Evolutionary conservation across 2,797 vertebrate species (phyloP), one percentile per base, ranked within the genome.

Genomic region (Gymnocypris eckloni): DNA sequence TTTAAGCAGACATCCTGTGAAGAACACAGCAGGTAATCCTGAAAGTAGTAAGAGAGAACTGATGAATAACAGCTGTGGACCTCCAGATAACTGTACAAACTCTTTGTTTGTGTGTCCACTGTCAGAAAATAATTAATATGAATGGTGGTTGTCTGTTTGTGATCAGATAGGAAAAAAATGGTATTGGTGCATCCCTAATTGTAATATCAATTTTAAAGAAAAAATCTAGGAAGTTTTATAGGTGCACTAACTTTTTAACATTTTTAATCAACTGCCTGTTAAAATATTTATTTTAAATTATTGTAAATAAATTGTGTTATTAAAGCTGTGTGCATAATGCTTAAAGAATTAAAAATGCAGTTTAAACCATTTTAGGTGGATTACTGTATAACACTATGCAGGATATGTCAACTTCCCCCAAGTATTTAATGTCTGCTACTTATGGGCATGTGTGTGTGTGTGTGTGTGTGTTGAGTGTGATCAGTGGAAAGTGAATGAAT

Each of bases 401-500:
- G 39, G 39, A 61, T 56, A 50, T 54, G n/a, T 28, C 11, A 56
- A 39, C 39, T 78, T 78, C 8, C 22, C 39, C 43, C 22, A 79
- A 18, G 7, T 64, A 43, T 45, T 64, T 79, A 3, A 61, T 45
- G 77, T 45, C 50, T n/a, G 6, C 50, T 54, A 39, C 41, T 45
- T 64, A 16, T 22, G 22, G 64, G 87, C 45, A 41, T n/a, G 33
- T 78, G 37, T 89, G 54, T 75, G 59, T n/a, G 33, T 78, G 50
- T 89, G 54, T 75, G 87, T 81, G 76, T 83, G 61, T 83, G 71
- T 82, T 89, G 81, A 82, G 52, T 90, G 77, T 89, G 92, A 93
- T 92, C 93, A 88, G 86, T 91, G 91, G 86, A 92, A 91, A 93
- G 89, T 91, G 88, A 86, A 93, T 94, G 91, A 94, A 94, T 95